Base-by-base conservation (phyloP, 2,888 invertebrate species). In the Synanthedon andrenaeformis region DNA sequence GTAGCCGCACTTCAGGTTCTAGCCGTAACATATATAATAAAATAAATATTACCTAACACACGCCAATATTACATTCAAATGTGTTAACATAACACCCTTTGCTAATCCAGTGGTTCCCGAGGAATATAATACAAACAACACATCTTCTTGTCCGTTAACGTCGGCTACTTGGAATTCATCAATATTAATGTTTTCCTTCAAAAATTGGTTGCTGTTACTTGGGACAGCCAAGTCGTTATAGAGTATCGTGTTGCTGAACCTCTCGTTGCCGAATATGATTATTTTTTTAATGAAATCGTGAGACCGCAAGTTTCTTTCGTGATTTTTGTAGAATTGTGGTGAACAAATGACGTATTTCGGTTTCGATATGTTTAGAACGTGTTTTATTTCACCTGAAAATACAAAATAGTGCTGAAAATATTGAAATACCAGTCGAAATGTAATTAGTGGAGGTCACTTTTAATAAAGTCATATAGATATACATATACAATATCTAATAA, bases 71-170 rank as follows among this genome's bases (percentile, higher is more conserved):
- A 75, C 59, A 60, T 79, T 83, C 0, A 71, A 53, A 59, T 85
- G 84, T 0, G 82, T 74, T 17, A 75, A 35, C 73, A 80, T 72
- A 0, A 84, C 85, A 3, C 83, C 85, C 59, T 85, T 85, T 0
- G 83, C 78, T 51, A 84, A 8, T 0, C 85, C 84, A 0, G 84
- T 84, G 0, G 85, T 85, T 0, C 85, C 85, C 2, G 84, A 85
- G 0, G 85, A 85, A 55, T 82, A 84, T 28, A 83, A 50, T 13
- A 85, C 67, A 10, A 79, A 64, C 8, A 71, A 42, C 0, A 72
- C 63, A 28, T 84, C 84, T 0, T 53, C 61, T 42, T 75, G 72
- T 1, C 79, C 79, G 2, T 64, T 51, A 0, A 80, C 76, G 6
- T 77, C 76, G 0, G 65, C 72, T 0, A 67, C 59, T 3, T 58